phyloP scores from a whole-genome alignment of 2,888 invertebrate species.

The Eupithecia inturbata region DNA sequence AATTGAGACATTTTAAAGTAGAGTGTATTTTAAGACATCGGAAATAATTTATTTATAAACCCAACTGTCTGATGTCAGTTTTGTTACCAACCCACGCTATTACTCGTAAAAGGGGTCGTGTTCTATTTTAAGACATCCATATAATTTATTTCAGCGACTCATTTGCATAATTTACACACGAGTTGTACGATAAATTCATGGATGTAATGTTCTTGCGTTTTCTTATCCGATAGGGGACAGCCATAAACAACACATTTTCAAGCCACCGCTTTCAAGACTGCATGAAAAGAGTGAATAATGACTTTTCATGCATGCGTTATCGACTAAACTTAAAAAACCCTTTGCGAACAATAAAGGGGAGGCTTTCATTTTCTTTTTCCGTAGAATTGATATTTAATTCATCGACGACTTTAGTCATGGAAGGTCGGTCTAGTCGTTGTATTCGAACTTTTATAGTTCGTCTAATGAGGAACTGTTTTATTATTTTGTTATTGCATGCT shows the following conservation, averaged over 20 bases:
- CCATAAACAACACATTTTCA: conserved; percentile 44
- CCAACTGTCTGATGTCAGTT: conserved; percentile 14
- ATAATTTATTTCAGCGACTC: conserved; percentile 42
- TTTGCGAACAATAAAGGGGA: conserved; percentile 68
- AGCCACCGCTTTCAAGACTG: conserved; percentile 37
- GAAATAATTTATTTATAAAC: conserved; percentile 32
- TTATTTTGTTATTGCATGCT: not conserved
- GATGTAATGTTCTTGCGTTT: conserved; percentile 42
- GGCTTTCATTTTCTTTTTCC: conserved; percentile 62
- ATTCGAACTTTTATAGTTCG: conserved; percentile 27
- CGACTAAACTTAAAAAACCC: conserved; percentile 78
- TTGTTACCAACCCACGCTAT: conserved; percentile 20
- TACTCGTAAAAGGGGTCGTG: conserved; percentile 32
- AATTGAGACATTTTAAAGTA: conserved; percentile 42
- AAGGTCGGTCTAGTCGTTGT: conserved; percentile 58
- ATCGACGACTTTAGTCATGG: conserved; percentile 66
- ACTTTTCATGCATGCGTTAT: conserved; percentile 65
- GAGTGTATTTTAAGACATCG: conserved; percentile 20
- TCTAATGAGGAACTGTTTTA: conserved; percentile 8
- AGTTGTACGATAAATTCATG: conserved; percentile 41
- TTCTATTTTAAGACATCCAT: conserved; percentile 39
- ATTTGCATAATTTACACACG: conserved; percentile 44
- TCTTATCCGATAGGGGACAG: conserved; percentile 40
- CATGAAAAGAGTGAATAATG: conserved; percentile 47
- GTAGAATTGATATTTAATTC: conserved; percentile 63